Evolutionary conservation across 2,113 vertebrate species (phyloP), one percentile per base, ranked within the genome.

Genomic region (Tyrannus savana): DNA sequence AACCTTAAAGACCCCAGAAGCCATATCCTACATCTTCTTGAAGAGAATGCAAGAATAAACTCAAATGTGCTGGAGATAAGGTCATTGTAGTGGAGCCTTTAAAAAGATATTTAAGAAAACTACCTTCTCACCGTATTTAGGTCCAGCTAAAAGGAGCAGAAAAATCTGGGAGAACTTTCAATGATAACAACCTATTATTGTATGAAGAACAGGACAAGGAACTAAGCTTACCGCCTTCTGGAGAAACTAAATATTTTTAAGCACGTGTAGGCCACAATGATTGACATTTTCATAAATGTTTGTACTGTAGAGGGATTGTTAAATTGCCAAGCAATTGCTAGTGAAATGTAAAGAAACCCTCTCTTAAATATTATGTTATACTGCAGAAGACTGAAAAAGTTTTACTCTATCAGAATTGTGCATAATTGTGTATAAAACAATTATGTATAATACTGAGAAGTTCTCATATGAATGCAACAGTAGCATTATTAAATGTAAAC

Each of bases 281-380:
- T n/a, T 92, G 75, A 58, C 75, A 35, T 82, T 74, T 95, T 63
- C 66, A 53, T 91, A 93, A 90, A 90, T 87, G 62, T 95, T 95
- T 94, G 74, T 87, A 21, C 30, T 67, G 14, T 46, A 50, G 63
- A 76, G 39, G 87, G 18, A 64, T 64, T 91, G 58, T 56, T 95
- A 92, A 90, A 96, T 94, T 84, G 39, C 46, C 78, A 67, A 37
- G 41, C 33, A 72, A 86, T 94, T 93, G 55, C 75, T 68, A 77
- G 66, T 60, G 42, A 89, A 86, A 21, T 52, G 19, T 71, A 71
- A 90, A 84, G 39, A 95, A 88, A 71, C 17, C 14, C 30, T 52
- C 27, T 90, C 35, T 79, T 87, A 77, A 76, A 73, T 75, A 72
- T 46, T 92, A 44, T 68, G 13, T 42, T 80, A 25, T 64, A 68